Base-by-base conservation (phyloP, 1,140 invertebrate species). In the Lordiphosa clarofinis region DNA sequence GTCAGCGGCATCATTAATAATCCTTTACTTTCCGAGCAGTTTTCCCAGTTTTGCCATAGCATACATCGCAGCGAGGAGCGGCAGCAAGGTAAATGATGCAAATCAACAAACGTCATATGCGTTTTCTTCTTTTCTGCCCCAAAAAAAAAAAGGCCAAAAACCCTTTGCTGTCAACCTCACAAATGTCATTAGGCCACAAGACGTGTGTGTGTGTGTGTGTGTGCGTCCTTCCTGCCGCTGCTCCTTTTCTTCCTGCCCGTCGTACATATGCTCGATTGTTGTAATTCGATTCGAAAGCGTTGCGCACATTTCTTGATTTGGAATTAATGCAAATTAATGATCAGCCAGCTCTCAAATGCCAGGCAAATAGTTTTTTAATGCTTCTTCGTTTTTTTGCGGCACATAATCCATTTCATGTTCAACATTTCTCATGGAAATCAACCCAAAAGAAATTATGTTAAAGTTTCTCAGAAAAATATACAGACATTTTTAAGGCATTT, bases 301-400 rank as follows among this genome's bases (percentile, higher is more conserved):
- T 53, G 57, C 62, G 55, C 71, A 60, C 63, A 78, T 87, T 84
- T 60, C 72, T 74, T 87, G 84, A 87, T 87, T 72, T 50, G 84
- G 84, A 87, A 87, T 87, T 87, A 87, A 87, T 87, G 84, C 84
- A 87, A 87, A 87, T 87, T 87, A 87, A 87, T 87, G 84, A 87
- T 67, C 13, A 36, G 6, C 31, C 11, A 53, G 58, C 5, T 44
- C 21, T 42, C 24, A 13, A 5, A 15, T 10, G 13, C 33, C 42
- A 62, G 62, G 56, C 69, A 79, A 79, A 74, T 81, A 79, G 70
- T 79, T 79, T 81, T 81, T 81, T 79, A 78, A 78, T 78, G 73
- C 42, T 65, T 70, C 37, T n/a, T n/a, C n/a, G n/a, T n/a, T 38
- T 49, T 49, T 50, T 28, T 35, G n/a, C 46, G 43, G 35, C 24